Evolutionary conservation across 2,113 vertebrate species (phyloP), one percentile per base, ranked within the genome.

Genomic region (Grallaria varia): DNA sequence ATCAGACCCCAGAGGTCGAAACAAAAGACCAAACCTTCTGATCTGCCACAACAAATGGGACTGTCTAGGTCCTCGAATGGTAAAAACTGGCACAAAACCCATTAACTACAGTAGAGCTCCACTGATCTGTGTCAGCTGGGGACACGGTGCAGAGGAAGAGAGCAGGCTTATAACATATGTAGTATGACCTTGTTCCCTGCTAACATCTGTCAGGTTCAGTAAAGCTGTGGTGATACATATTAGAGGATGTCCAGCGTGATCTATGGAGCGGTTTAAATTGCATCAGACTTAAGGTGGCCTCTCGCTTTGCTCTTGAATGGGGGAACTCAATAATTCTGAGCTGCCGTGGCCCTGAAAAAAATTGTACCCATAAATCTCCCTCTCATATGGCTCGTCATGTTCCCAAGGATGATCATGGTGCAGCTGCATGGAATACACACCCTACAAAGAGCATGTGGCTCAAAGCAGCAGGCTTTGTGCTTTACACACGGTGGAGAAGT

Each of bases 201-300:
- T 30, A 75, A 45, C 47, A 60, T 81, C 80, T 67, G 42, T 86
- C 71, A 75, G 59, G 63, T 40, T 74, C 60, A 74, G 66, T 50
- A 81, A 67, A 47, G 68, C 67, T 82, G 27, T 53, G 85, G 82
- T 71, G 90, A 78, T 77, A 58, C 60, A 12, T 79, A 88, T 58
- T 60, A 77, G 52, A 92, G 82, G 62, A 59, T 95, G 89, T 94
- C 94, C 84, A 85, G 68, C 71, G 59, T 94, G 94, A 96, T 94
- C 86, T 94, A 95, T 93, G 87, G 78, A 77, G 80, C 53, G 44
- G 79, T 84, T 97, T 96, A 96, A 96, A 96, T 92, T 95, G 87
- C 93, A 79, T 64, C 75, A 92, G 79, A 66, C 79, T 83, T 93
- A 59, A 50, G 75, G 52, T 87, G 79, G 87, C 94, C 89, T 95